phyloP scores from a whole-genome alignment of 1,140 invertebrate genomes.

The Leptestheria dahalacensis region DNA sequence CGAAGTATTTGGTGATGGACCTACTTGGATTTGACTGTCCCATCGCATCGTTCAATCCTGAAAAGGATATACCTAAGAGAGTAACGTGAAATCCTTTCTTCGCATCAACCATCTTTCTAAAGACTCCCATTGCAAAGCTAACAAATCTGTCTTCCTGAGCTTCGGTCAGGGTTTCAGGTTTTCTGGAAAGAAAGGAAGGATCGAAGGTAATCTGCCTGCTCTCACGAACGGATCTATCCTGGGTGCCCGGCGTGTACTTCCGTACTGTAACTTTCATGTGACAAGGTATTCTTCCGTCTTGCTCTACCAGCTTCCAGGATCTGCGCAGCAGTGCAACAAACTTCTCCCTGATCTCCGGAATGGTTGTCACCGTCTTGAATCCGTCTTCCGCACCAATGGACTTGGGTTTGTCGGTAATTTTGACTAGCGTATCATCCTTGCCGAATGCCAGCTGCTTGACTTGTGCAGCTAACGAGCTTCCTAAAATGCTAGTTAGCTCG shows the following conservation, averaged over 20 bases:
- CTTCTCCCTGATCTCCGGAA: slow-evolving; percentile 51
- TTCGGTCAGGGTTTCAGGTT: slow-evolving; percentile 31
- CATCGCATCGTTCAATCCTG: slow-evolving; percentile 54
- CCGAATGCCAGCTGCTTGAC: slow-evolving; percentile 51
- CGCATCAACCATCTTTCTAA: slow-evolving; percentile 51
- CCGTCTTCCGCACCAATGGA: slow-evolving; percentile 59
- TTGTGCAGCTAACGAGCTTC: slow-evolving; percentile 45
- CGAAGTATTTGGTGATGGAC: slow-evolving; percentile 34
- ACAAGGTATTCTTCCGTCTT: slow-evolving; percentile 57
- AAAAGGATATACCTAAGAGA: slow-evolving; percentile 55
- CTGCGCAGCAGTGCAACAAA: slow-evolving; percentile 46
- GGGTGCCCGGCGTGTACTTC: slow-evolving; percentile 41
- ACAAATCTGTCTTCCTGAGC: slow-evolving; percentile 40
- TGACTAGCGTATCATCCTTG: slow-evolving; percentile 48
- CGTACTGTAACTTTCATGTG: slow-evolving; percentile 53
- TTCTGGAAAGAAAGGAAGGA: slow-evolving; percentile 16
- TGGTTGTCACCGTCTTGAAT: slow-evolving; percentile 46
- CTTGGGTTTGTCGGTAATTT: slow-evolving; percentile 47
- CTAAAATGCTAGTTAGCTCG: slow-evolving; percentile 41
- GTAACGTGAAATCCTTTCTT: slow-evolving; percentile 59
- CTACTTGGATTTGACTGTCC: slow-evolving; percentile 31
- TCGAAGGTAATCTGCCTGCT: slow-evolving; percentile 52
- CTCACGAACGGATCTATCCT: slow-evolving; percentile 43
- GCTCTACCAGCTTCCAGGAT: slow-evolving; percentile 47
- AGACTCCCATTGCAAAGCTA: slow-evolving; percentile 51